phyloP scores from a whole-genome alignment of 2,888 invertebrate species.

The Pogonocherus hispidulus region DNA sequence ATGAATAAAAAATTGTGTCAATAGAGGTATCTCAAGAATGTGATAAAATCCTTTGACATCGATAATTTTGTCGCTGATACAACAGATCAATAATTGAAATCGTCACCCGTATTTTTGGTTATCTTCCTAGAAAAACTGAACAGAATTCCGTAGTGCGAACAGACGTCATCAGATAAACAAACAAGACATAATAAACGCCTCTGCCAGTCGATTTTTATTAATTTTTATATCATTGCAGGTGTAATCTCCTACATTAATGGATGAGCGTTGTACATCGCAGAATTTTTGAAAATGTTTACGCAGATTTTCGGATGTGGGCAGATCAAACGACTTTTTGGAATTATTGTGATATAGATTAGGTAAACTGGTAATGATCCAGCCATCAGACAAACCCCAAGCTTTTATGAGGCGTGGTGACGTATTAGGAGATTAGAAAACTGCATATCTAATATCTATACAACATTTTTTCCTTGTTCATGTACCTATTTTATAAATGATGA shows the following conservation, averaged over 20 bases:
- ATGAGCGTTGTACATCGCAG: constrained; percentile 1
- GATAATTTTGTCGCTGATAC: not conserved
- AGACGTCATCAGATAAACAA: constrained; percentile 14
- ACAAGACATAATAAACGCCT: constrained; percentile 7
- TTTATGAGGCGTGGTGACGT: constrained; percentile 6
- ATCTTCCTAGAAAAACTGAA: not conserved
- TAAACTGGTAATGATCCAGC: not conserved
- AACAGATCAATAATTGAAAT: not conserved
- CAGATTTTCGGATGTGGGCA: constrained; percentile 1
- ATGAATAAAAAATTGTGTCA: too few relatives aligned
- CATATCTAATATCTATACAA: constrained; percentile 1
- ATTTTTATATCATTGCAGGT: constrained; percentile 7
- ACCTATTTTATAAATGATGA: too few relatives aligned
- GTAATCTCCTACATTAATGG: constrained; percentile 20
- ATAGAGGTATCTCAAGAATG: not conserved
- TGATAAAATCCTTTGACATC: not conserved
- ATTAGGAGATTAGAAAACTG: constrained; percentile 11
- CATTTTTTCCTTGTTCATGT: not conserved
- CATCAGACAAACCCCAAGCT: constrained; percentile 1
- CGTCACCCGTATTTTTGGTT: not conserved
- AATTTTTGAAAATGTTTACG: constrained; percentile 16
- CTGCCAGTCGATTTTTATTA: constrained; percentile 4
- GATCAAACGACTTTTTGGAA: constrained; percentile 9
- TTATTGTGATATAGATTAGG: not conserved
- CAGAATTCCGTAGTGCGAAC: not conserved